Evolutionary conservation across 92 coral and sea anemone genomes (phyloP).

Genomic region (Palythoa caribaeorum): DNA sequence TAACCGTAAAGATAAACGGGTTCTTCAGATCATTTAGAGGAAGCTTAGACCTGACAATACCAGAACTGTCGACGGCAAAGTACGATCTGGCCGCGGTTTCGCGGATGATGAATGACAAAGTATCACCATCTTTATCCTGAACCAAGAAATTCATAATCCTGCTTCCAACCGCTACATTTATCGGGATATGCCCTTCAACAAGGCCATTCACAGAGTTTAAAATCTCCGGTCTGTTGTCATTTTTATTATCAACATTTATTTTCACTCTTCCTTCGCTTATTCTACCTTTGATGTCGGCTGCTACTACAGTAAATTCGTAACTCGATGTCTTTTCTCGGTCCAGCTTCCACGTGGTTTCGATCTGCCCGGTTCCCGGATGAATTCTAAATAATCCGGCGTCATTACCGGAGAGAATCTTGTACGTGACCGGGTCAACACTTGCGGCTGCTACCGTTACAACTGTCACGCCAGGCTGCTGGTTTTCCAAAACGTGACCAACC

Average conservation of each 20-base stretch:
- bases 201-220: slow-evolving; percentile 53
- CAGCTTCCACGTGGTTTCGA: slow-evolving; percentile 71
- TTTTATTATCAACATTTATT: slow-evolving; percentile 76
- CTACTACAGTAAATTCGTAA: slow-evolving; percentile 82
- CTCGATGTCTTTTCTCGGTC: slow-evolving; percentile 80
- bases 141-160: slow-evolving; percentile 73
- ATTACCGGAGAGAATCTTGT: slow-evolving; percentile 74
- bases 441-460: slow-evolving; percentile 74
- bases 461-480: slow-evolving; percentile 66
- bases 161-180: slow-evolving; percentile 69
- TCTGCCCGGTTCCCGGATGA: slow-evolving; percentile 77
- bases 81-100: slow-evolving; percentile 61
- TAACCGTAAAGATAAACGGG: slow-evolving; percentile 72
- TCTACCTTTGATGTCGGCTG: slow-evolving; percentile 83
- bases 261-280: slow-evolving; percentile 73
- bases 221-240: slow-evolving; percentile 86
- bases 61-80: slow-evolving; percentile 68
- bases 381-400: slow-evolving; percentile 68
- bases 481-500: slow-evolving; percentile 73
- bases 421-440: slow-evolving; percentile 82
- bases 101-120: slow-evolving; percentile 66
- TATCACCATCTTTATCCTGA: slow-evolving; percentile 82
- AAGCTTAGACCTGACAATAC: slow-evolving; percentile 66
- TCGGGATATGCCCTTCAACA: slow-evolving; percentile 72
- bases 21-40: slow-evolving; percentile 58